These are phyloP conservation scores for Orchesellides sinensis DNA, from an alignment of 2,888 invertebrate genomes.

Conservation along the genomic window DNA sequence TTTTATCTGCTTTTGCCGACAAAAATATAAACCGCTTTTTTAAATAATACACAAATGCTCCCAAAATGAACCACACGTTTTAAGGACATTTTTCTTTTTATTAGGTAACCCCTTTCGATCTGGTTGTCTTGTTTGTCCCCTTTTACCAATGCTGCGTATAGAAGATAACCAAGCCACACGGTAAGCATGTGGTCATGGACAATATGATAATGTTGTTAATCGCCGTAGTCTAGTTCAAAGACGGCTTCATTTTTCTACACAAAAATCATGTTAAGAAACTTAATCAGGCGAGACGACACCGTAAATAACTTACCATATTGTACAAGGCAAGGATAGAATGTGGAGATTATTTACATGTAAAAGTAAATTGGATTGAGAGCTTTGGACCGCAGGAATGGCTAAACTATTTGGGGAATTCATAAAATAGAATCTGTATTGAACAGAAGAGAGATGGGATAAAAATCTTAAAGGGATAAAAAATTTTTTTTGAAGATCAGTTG, in stretches of 20 bases:
- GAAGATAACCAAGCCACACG: not conserved
- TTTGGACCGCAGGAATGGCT: not conserved
- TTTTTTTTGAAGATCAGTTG: too few species aligned
- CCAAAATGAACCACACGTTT: too few species aligned
- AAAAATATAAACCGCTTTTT: conserved; percentile 18
- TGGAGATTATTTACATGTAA: conserved; percentile 7
- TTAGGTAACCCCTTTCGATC: conserved; percentile 48
- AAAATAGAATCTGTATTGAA: too few species aligned
- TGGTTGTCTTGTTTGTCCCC: conserved; percentile 32
- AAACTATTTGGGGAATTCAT: not conserved
- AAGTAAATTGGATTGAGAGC: conserved; percentile 28
- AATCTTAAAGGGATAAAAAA: too few species aligned
- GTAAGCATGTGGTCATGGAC: not conserved
- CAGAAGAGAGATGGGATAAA: too few species aligned
- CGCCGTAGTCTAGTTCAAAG: not conserved
- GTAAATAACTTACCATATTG: conserved; percentile 3
- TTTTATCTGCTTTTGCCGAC: not conserved
- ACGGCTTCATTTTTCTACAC: conserved; percentile 40
- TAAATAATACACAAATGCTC: too few species aligned
- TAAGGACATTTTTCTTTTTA: conserved; percentile 43
- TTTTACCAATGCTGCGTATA: not conserved
- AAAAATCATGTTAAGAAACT: conserved; percentile 52
- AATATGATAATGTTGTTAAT: not conserved
- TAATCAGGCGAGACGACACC: conserved; percentile 42
- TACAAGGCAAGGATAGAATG: too few species aligned